phyloP scores from a whole-genome alignment of 2,797 vertebrate genomes.

The Pitangus sulphuratus region DNA sequence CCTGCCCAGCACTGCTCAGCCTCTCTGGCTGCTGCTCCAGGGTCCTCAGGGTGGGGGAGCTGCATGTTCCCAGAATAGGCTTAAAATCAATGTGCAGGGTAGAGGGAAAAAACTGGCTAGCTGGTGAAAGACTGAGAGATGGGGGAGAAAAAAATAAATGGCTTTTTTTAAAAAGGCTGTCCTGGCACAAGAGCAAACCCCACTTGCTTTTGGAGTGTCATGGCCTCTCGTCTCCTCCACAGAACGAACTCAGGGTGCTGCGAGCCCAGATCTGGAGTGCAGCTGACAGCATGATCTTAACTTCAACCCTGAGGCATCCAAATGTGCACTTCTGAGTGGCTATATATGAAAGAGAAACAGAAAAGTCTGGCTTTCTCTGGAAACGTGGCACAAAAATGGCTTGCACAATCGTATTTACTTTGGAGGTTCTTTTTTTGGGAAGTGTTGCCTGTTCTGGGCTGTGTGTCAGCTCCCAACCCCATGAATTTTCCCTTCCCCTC shows the following conservation, averaged over 20 bases:
- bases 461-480: accelerated
- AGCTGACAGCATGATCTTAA: neutral
- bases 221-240: accelerated
- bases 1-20: neutral
- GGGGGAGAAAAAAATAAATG: accelerated
- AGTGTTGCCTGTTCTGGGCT: accelerated
- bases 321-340: neutral
- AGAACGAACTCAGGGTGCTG: neutral
- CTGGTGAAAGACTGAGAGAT: neutral
- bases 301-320: neutral
- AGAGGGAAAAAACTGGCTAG: neutral
- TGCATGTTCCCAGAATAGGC: neutral
- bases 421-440: neutral
- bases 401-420: neutral
- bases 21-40: accelerated
- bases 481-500: neutral
- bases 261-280: neutral
- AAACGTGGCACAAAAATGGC: neutral
- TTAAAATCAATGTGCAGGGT: neutral
- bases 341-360: neutral
- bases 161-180: neutral
- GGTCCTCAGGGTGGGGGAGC: accelerated
- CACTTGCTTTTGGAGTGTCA: neutral
- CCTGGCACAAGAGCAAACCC: neutral
- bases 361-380: neutral